A percentile compares a stretch with the other conserved stretches of the same genome.
These are phyloP conservation scores for Pygoscelis adeliae DNA, from an alignment of 2,113 vertebrate species.

Conservation along the genomic window DNA sequence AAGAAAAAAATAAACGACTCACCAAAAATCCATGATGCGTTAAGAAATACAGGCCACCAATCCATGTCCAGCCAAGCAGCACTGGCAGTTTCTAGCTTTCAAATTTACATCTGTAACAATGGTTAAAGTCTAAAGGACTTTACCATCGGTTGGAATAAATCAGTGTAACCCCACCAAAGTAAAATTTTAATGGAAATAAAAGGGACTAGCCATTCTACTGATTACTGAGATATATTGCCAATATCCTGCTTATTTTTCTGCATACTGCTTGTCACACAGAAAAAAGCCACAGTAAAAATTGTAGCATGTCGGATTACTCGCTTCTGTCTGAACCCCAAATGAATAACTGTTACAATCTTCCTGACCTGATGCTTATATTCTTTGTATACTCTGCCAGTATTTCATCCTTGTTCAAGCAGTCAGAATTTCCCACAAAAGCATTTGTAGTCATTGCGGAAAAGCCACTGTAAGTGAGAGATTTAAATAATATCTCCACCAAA, in stretches of 20 bases:
- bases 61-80: neutral
- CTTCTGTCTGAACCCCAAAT: neutral
- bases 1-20: neutral
- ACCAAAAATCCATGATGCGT: neutral
- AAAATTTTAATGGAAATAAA: neutral
- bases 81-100: neutral
- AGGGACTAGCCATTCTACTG: neutral
- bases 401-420: neutral
- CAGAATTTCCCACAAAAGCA: conserved; percentile 5
- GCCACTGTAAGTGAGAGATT: neutral
- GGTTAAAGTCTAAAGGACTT: neutral
- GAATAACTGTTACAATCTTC: neutral
- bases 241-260: conserved; percentile 11
- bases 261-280: neutral
- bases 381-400: neutral
- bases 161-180: neutral
- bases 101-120: neutral
- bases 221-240: neutral
- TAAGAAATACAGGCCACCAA: neutral
- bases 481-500: conserved; percentile 11
- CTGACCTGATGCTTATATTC: neutral
- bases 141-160: neutral
- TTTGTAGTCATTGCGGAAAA: neutral
- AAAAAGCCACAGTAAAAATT: neutral
- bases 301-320: neutral